Evolutionary conservation across 64 coral and sea anemone genomes (phyloP).

Genomic region (Trachythela sp.): DNA sequence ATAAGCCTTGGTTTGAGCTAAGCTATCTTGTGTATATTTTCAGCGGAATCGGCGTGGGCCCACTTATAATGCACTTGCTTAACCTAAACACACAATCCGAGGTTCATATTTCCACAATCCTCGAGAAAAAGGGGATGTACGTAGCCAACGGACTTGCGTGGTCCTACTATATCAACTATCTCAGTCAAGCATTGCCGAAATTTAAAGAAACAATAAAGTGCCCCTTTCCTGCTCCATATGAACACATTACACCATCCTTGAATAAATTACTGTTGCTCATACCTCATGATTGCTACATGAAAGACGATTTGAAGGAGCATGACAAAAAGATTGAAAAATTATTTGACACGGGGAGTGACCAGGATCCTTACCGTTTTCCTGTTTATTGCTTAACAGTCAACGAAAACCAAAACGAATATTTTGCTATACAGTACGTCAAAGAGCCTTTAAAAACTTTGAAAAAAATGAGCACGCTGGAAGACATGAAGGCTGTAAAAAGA

Average conservation of each 20-base stretch:
- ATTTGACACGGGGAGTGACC: not conserved
- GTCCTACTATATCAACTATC: not conserved
- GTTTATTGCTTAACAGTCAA: not conserved
- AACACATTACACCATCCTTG: not conserved
- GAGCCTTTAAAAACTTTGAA: not conserved
- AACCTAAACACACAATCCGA: not conserved
- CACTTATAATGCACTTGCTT: not conserved
- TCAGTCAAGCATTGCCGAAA: not conserved
- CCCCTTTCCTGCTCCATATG: no score
- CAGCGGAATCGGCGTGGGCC: not conserved
- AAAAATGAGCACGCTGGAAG: not conserved
- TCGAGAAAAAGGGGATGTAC: not conserved
- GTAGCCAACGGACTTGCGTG: not conserved
- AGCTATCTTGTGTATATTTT: not conserved
- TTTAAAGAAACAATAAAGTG: not conserved
- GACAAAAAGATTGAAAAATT: not conserved
- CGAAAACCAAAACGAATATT: not conserved
- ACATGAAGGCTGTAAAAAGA: not conserved
- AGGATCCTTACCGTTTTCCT: not conserved
- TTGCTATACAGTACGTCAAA: not conserved
- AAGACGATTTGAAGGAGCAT: not conserved
- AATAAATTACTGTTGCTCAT: not conserved
- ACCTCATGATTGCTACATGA: not conserved
- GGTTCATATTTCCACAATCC: not conserved
- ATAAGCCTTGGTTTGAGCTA: not conserved